phyloP scores from a whole-genome alignment of 2,113 vertebrate genomes.

The Microtus richardsoni region DNA sequence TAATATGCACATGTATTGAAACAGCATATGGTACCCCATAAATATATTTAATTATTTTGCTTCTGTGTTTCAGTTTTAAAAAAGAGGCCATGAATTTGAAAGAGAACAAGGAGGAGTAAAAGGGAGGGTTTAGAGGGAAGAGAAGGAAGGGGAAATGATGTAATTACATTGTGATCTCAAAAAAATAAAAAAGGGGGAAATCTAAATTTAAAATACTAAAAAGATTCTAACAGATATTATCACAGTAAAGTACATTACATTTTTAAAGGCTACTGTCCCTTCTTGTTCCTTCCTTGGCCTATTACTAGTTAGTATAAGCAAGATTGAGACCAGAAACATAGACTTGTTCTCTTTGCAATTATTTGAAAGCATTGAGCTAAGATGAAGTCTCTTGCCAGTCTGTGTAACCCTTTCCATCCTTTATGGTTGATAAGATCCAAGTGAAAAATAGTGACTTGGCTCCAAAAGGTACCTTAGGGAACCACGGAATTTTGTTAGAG shows the following conservation, averaged over 20 bases:
- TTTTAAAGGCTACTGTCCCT: not conserved
- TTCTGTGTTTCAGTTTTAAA: not conserved
- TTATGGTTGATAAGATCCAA: not conserved
- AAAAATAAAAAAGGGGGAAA: not conserved
- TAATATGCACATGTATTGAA: not conserved
- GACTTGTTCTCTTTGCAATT: not conserved
- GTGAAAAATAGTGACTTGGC: not conserved
- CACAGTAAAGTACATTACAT: not conserved
- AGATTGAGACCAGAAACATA: not conserved
- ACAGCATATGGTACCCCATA: not conserved
- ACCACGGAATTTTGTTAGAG: not conserved
- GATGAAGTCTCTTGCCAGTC: not conserved
- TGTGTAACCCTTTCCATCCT: not conserved
- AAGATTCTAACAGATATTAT: not conserved
- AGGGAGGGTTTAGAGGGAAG: too few species aligned
- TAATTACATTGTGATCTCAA: not conserved
- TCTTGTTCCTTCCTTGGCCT: not conserved
- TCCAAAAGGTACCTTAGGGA: not conserved
- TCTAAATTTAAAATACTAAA: not conserved
- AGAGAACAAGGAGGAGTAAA: not conserved
- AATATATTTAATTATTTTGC: not conserved
- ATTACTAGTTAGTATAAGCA: not conserved
- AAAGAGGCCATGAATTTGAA: not conserved
- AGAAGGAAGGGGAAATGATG: not conserved
- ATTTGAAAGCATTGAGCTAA: slow-evolving; percentile 2